Evolutionary conservation across 2,797 vertebrate species (phyloP), one percentile per base, ranked within the genome.

Genomic region (Sphenodon punctatus): DNA sequence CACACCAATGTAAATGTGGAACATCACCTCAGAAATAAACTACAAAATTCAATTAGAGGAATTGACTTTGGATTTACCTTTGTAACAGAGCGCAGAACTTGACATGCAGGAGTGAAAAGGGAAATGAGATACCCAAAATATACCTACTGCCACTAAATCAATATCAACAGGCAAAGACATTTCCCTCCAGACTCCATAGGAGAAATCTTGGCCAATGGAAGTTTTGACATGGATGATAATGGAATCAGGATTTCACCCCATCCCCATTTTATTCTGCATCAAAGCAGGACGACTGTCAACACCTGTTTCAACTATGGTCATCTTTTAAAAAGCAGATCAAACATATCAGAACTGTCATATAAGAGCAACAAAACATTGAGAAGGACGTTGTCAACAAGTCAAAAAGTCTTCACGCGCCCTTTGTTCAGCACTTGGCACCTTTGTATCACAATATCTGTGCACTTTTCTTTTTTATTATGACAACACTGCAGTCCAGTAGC

Each of bases 381-480:
- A 87, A 0, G 51, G 82, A 82, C 53, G 87, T 46, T 90, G 91
- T 88, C 85, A 91, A 81, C 61, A 71, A 59, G 85, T 88, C 86
- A 90, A 87, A n/a, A 78, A 3, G 15, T 61, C 82, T 93, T 93
- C 90, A 91, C 11, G 8, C 6, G 1, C 78, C 89, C 58, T 75
- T 90, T 89, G 85, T 80, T 88, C 71, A 78, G 84, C 76, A 87
- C 83, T 90, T 89, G 88, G 88, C 87, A 86, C 88, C 82, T 88
- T 41, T 75, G 67, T 89, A 82, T 93, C 94, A 85, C 58, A 82
- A 89, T 72, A 90, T 80, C 79, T 71, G 70, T 61, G 75, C 85
- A 92, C 90, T 84, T 93, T 92, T 93, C 75, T 77, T 90, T 93
- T 78, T 80, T 93, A 93, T 95, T 94, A 88, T 95, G 93, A 94